Percentiles rank a stretch among this genome's conserved stretches.
phyloP scores from a whole-genome alignment of 2,888 invertebrate genomes.

The Melinaea menophilus region DNA sequence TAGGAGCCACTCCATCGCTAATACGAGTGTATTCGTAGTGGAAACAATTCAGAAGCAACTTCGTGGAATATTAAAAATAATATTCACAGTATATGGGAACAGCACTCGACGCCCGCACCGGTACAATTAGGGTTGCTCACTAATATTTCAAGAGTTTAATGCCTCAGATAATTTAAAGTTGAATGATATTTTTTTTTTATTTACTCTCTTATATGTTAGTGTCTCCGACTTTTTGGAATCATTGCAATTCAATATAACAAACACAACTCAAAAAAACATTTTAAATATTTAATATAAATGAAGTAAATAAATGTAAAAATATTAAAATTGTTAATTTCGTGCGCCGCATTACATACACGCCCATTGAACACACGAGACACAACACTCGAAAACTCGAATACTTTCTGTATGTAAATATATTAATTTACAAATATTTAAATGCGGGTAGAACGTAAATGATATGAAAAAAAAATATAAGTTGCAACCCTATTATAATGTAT shows the following conservation, averaged over 20 bases:
- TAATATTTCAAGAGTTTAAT: not conserved
- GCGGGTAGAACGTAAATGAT: not conserved
- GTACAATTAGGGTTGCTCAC: conserved; percentile 12
- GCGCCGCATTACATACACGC: conserved; percentile 1
- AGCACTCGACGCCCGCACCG: not conserved
- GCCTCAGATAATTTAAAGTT: no score
- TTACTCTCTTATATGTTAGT: no score
- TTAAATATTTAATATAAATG: no score
- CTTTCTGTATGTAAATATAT: no score
- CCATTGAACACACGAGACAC: not conserved
- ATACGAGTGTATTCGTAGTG: conserved; percentile 14
- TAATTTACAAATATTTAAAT: not conserved
- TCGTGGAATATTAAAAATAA: conserved; percentile 14
- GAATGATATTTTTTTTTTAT: no score
- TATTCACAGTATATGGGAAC: conserved; percentile 8
- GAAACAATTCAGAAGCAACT: conserved; percentile 15
- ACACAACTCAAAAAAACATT: no score
- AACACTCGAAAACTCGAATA: not conserved
- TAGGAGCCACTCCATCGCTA: conserved; percentile 12
- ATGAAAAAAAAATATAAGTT: not conserved
- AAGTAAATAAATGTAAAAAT: not conserved
- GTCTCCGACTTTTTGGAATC: no score
- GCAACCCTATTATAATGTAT: conserved; percentile 55
- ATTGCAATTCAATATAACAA: no score
- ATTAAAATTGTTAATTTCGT: not conserved